These are phyloP conservation scores for Malacosoma neustria DNA, from an alignment of 2,888 invertebrate species.

Conservation along the genomic window DNA sequence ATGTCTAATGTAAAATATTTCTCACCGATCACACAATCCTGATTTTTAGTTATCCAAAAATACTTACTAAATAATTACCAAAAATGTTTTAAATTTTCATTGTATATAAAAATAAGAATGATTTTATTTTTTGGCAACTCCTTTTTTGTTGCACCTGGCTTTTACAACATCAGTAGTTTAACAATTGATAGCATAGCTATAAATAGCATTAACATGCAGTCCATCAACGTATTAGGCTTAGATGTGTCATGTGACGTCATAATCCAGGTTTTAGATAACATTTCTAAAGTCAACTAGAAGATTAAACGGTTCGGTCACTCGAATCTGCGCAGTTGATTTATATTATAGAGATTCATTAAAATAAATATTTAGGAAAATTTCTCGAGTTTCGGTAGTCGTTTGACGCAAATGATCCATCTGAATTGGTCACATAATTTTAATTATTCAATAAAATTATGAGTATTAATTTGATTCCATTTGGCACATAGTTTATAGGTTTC, in stretches of 20 bases:
- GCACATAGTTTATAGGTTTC: too few relatives aligned
- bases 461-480: too few relatives aligned
- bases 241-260: constrained; percentile 44
- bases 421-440: neutral
- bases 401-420: neutral
- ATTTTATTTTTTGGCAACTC: too few relatives aligned
- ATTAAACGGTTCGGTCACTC: neutral
- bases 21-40: too few relatives aligned
- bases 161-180: constrained; percentile 35
- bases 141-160: too few relatives aligned
- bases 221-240: constrained; percentile 48
- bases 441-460: too few relatives aligned
- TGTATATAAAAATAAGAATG: too few relatives aligned
- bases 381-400: neutral
- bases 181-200: constrained; percentile 53
- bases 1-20: too few relatives aligned
- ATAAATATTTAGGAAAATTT: neutral
- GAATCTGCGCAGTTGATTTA: neutral
- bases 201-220: constrained; percentile 48
- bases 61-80: too few relatives aligned
- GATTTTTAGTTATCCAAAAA: too few relatives aligned
- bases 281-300: constrained; percentile 14
- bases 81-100: too few relatives aligned
- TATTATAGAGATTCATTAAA: neutral
- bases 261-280: constrained; percentile 46